Evolutionary conservation across 1,140 invertebrate species (phyloP).

Genomic region (Pemphigus obesinymphae): DNA sequence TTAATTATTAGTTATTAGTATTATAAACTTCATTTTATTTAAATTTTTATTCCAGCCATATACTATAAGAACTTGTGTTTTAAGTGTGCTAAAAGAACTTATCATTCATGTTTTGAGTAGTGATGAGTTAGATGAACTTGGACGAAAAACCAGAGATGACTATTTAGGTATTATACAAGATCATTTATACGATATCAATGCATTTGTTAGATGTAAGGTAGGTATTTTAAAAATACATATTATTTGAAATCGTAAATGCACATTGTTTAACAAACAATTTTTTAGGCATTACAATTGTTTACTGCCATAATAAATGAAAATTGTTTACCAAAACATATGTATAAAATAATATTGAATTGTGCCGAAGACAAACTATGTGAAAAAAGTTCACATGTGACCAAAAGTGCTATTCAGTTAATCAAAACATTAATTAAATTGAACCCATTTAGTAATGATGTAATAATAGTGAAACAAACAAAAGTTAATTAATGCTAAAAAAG

Average conservation of each 20-base stretch:
- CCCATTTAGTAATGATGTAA: slow-evolving; percentile 46
- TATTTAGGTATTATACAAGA: slow-evolving; percentile 69
- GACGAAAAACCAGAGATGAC: slow-evolving; percentile 62
- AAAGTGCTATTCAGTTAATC: slow-evolving; percentile 46
- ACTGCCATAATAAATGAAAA: slow-evolving; percentile 43
- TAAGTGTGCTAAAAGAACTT: slow-evolving; percentile 73
- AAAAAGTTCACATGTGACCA: slow-evolving; percentile 46
- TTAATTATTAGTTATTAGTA: neutral
- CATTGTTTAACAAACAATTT: neutral
- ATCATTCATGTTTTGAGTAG: slow-evolving; percentile 58
- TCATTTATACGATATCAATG: slow-evolving; percentile 77
- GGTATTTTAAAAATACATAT: neutral
- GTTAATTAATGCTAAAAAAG: neutral
- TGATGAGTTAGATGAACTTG: slow-evolving; percentile 57
- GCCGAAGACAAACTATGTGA: slow-evolving; percentile 45
- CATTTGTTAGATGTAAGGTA: slow-evolving; percentile 76
- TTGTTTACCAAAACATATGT: slow-evolving; percentile 44
- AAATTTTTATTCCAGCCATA: slow-evolving; percentile 60
- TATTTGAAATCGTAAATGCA: neutral
- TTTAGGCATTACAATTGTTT: slow-evolving; percentile 46
- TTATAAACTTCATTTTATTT: neutral
- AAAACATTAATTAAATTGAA: slow-evolving; percentile 45
- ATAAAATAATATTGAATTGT: slow-evolving; percentile 39
- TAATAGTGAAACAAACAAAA: neutral
- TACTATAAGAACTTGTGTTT: slow-evolving; percentile 70